These are phyloP conservation scores for Macroramphosus scolopax DNA, from an alignment of 2,797 vertebrate species.

Conservation along the genomic window DNA sequence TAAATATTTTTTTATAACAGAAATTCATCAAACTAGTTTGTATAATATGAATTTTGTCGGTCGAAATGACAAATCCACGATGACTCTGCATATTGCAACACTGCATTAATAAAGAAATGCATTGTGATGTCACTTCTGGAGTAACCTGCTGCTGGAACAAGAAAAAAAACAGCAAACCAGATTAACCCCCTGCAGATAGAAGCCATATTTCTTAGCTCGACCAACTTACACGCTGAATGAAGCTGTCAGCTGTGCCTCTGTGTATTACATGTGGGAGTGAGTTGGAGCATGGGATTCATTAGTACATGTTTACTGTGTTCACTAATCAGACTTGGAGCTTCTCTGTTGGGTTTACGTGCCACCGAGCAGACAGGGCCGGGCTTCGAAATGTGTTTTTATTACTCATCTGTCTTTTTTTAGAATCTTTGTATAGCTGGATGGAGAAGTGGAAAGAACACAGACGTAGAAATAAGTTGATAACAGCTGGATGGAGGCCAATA, in stretches of 20 bases:
- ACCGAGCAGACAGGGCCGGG: slow-evolving; percentile 48
- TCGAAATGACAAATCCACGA: too few relatives aligned
- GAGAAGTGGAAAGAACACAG: slow-evolving; percentile 61
- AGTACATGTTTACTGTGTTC: slow-evolving; percentile 51
- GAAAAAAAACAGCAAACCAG: background rate
- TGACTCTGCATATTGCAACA: too few relatives aligned
- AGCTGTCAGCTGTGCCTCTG: slow-evolving; percentile 18
- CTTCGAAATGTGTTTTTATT: slow-evolving; percentile 59
- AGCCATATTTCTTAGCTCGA: slow-evolving; percentile 4
- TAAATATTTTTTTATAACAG: too few relatives aligned
- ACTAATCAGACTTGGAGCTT: slow-evolving; percentile 56
- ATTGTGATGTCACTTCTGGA: too few relatives aligned
- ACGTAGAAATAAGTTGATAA: slow-evolving; percentile 23
- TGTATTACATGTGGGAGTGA: slow-evolving; percentile 14
- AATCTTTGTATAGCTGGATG: slow-evolving; percentile 54
- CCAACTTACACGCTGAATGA: slow-evolving; percentile 3
- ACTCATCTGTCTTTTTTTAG: slow-evolving; percentile 64
- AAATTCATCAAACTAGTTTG: too few relatives aligned
- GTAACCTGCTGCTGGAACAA: background rate
- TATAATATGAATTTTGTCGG: too few relatives aligned
- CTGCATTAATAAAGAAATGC: too few relatives aligned
- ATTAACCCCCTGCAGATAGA: slow-evolving; percentile 2
- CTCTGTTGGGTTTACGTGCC: slow-evolving; percentile 42
- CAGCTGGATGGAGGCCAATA: slow-evolving; percentile 37
- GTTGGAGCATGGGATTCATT: slow-evolving; percentile 52